A percentile compares a stretch with the other conserved stretches of the same genome.
Evolutionary conservation across 2,797 vertebrate species (phyloP).

Genomic region (Chaunax sp.): DNA sequence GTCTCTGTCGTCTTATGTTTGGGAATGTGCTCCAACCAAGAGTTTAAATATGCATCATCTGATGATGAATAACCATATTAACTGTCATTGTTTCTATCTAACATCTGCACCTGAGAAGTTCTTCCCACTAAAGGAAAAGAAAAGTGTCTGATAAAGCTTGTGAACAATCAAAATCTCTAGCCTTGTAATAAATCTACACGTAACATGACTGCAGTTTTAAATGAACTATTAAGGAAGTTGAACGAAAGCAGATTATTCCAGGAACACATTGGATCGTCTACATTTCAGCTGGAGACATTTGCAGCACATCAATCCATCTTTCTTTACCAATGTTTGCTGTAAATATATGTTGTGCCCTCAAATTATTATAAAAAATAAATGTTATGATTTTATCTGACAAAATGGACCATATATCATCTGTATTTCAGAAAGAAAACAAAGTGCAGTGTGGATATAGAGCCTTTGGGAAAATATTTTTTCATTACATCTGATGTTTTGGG

Average conservation of each 20-base stretch:
- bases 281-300: too few species aligned
- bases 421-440: slow-evolving; percentile 12
- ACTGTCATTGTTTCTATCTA: slow-evolving; percentile 40
- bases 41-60: slow-evolving; percentile 27
- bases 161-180: slow-evolving; percentile 6
- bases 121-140: slow-evolving; percentile 61
- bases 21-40: slow-evolving; percentile 33
- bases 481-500: slow-evolving; percentile 34
- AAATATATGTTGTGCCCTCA: slow-evolving; percentile 12
- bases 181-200: background rate
- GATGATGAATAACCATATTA: background rate
- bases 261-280: too few species aligned
- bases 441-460: slow-evolving; percentile 14
- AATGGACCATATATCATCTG: slow-evolving; percentile 5
- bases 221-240: background rate
- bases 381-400: slow-evolving; percentile 6
- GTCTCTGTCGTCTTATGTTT: slow-evolving; percentile 12
- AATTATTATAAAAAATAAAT: background rate
- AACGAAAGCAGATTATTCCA: slow-evolving; percentile 15
- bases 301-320: too few species aligned
- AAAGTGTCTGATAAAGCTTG: slow-evolving; percentile 45
- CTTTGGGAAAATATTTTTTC: slow-evolving; percentile 35
- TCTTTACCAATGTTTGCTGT: background rate
- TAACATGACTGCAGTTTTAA: background rate
- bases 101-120: slow-evolving; percentile 64